Percentiles rank a stretch among this genome's conserved stretches.
These are phyloP conservation scores for Catocala fraxini DNA, from an alignment of 2,888 invertebrate genomes.

Conservation along the genomic window DNA sequence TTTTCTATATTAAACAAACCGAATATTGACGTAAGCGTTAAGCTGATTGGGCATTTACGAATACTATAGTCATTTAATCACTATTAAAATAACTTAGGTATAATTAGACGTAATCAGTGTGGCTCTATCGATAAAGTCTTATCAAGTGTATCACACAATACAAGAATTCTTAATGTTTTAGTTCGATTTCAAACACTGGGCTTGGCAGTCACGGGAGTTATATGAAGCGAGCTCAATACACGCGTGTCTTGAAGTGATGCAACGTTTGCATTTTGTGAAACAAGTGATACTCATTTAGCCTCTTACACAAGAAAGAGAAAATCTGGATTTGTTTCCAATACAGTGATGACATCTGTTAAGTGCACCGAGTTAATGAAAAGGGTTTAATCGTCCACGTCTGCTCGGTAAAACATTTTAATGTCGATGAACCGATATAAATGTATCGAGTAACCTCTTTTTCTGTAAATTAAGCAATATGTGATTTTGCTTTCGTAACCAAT, in stretches of 20 bases:
- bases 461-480: conserved; percentile 31
- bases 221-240: conserved; percentile 10
- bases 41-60: too few relatives aligned
- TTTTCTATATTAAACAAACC: too few relatives aligned
- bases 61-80: conserved; percentile 12
- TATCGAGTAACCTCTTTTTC: conserved; percentile 23
- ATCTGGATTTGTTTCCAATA: conserved; percentile 20
- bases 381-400: conserved; percentile 16
- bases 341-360: conserved; percentile 26
- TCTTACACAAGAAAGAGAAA: conserved; percentile 17
- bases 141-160: conserved; percentile 54
- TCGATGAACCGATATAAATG: conserved; percentile 29
- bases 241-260: conserved; percentile 26
- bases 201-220: conserved; percentile 37
- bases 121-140: conserved; percentile 58
- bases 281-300: conserved; percentile 19
- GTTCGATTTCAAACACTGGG: conserved; percentile 45
- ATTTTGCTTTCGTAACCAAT: conserved; percentile 28
- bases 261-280: conserved; percentile 14
- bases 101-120: conserved; percentile 61
- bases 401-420: conserved; percentile 31
- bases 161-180: conserved; percentile 46
- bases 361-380: conserved; percentile 24
- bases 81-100: conserved; percentile 32
- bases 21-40: too few relatives aligned